These are phyloP conservation scores for Teleogryllus occipitalis DNA, from an alignment of 1,140 invertebrate species.

Conservation along the genomic window DNA sequence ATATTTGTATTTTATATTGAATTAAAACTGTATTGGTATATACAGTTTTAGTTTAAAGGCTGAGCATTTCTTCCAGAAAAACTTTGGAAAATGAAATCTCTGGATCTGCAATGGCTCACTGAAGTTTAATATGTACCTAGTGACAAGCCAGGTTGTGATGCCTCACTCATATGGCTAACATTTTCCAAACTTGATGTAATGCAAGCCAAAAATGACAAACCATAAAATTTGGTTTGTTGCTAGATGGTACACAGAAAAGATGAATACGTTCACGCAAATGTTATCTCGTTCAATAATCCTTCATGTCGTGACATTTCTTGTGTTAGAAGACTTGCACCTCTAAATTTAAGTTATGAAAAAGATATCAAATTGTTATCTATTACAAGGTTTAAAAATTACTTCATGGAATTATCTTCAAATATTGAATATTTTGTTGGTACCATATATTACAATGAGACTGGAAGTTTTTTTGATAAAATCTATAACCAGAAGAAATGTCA, in stretches of 20 bases:
- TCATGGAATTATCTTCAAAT: no score
- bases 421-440: no score
- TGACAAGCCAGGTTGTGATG: background rate
- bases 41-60: no score
- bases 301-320: background rate
- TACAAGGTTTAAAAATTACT: background rate
- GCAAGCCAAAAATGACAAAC: background rate
- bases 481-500: background rate
- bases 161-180: background rate
- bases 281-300: background rate
- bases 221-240: background rate
- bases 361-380: background rate
- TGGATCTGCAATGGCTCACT: background rate
- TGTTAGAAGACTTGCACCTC: background rate
- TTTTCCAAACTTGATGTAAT: background rate
- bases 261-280: background rate
- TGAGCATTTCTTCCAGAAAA: background rate
- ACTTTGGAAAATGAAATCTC: background rate
- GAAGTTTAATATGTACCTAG: background rate
- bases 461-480: background rate
- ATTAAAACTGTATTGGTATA: no score
- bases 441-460: background rate
- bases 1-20: no score
- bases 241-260: background rate
- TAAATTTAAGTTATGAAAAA: background rate